phyloP scores from a whole-genome alignment of 2,113 vertebrate species.

The Axis porcinus region DNA sequence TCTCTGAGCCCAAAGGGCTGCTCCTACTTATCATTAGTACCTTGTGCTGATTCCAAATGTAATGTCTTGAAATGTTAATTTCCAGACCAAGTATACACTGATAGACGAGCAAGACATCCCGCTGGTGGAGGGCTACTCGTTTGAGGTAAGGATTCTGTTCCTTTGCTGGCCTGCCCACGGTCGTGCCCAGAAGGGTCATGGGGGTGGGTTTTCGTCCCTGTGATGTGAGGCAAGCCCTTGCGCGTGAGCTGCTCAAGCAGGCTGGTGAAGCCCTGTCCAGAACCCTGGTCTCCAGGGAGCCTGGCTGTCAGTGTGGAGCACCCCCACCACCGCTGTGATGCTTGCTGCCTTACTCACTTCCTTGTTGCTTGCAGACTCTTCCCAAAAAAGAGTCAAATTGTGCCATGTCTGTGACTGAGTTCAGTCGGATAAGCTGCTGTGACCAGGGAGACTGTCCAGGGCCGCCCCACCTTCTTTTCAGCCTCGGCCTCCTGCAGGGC shows the following conservation, averaged over 20 bases:
- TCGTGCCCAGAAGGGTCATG: neutral
- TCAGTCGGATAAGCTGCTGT: neutral
- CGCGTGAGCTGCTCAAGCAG: no score
- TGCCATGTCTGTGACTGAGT: neutral
- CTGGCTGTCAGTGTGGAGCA: neutral
- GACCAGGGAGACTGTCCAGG: neutral
- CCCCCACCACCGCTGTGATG: rapidly evolving
- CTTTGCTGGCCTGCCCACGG: neutral
- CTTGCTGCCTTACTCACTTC: neutral
- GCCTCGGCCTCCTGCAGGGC: neutral
- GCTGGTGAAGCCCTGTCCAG: neutral
- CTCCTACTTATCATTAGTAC: neutral
- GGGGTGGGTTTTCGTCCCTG: neutral
- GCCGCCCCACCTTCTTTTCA: no score
- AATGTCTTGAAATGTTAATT: constrained; percentile 49
- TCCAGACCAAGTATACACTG: constrained; percentile 96
- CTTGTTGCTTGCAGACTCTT: neutral
- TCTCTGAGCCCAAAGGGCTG: neutral
- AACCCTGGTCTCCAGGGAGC: neutral
- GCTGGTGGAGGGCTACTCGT: constrained; percentile 97
- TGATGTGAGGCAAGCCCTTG: neutral
- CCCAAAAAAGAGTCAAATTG: neutral
- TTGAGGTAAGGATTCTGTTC: constrained; percentile 88
- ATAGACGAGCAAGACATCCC: constrained; percentile 99
- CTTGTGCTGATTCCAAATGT: neutral